Base-by-base conservation (phyloP, 2,113 vertebrate genomes). In the Aplodontia rufa region DNA sequence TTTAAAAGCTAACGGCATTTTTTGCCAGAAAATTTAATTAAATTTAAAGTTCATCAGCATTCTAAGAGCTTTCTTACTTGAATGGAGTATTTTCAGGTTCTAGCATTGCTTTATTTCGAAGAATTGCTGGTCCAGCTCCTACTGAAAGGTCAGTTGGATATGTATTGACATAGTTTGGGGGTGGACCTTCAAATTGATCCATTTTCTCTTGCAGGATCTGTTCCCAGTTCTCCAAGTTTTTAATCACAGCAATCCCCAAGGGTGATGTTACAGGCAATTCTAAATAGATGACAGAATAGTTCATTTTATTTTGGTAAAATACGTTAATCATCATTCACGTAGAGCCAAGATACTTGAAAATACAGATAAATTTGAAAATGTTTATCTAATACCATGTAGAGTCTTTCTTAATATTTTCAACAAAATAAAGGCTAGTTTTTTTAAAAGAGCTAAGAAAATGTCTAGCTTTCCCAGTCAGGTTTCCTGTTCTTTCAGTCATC, bases 61-160 rank as follows among this genome's bases (percentile, higher is more conserved):
- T 40, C 13, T 55, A 91, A 91, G 12, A 82, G 68, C 26, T 45
- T 1, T 84, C 99, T 98, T 98, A 99, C 99, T 99, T 99, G 98
- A 99, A 99, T 0, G 99, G 99, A 26, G 99, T 99, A 98, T 99
- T 99, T 97, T 99, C 99, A 40, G 99, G 99, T 95, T 99, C 99
- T 93, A 99, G 98, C 99, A 99, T 99, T 69, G 99, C 99, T 98
- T 99, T 99, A 97, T 99, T 99, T 90, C 99, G 98, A 69, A 99
- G 99, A 68, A 99, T 81, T 94, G 99, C 99, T 32, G 99, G 99
- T 75, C 99, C 99, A 16, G 99, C 99, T 72, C 99, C 99, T 9
- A 97, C 94, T 3, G 98, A 99, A 80, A 98, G 74, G 96, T 99
- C 99, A 90, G 98, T 98, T 20, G 99, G 99, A 42, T 98, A 99